Conservation (phyloP, 1,140 invertebrate genomes). For the Andrena cerasifolii region DNA sequence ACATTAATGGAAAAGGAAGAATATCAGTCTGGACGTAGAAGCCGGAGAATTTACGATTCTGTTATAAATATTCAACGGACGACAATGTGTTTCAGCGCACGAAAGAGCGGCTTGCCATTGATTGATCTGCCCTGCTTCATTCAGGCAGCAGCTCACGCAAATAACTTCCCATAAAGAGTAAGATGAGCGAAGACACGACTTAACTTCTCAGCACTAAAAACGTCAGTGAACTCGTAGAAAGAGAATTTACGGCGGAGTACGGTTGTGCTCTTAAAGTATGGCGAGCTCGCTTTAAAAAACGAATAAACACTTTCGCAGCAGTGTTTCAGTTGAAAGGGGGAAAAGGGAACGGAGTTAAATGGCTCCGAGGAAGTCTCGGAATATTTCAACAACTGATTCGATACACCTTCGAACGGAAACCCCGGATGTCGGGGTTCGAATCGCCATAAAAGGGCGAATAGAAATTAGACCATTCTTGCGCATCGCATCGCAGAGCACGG, state of each 20-base stretch:
- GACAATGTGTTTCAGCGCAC: too few species aligned
- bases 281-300: conserved; percentile 23
- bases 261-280: conserved; percentile 18
- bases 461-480: too few species aligned
- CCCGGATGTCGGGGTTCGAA: not conserved
- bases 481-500: too few species aligned
- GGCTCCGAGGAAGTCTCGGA: not conserved
- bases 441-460: not conserved
- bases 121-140: not conserved
- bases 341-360: not conserved
- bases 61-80: too few species aligned
- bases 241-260: conserved; percentile 16
- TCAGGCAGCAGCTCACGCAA: conserved; percentile 15
- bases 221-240: conserved; percentile 38
- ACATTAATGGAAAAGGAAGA: too few species aligned
- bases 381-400: conserved; percentile 16
- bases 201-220: conserved; percentile 25
- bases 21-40: too few species aligned
- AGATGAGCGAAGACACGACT: conserved; percentile 21
- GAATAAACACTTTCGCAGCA: conserved; percentile 29
- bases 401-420: not conserved
- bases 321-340: not conserved
- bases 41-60: too few species aligned
- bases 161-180: conserved; percentile 15
- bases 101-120: not conserved